Percentiles rank a stretch among this genome's conserved stretches.
Conservation (phyloP, 2,797 vertebrate species). For the Erpetoichthys calabaricus region DNA sequence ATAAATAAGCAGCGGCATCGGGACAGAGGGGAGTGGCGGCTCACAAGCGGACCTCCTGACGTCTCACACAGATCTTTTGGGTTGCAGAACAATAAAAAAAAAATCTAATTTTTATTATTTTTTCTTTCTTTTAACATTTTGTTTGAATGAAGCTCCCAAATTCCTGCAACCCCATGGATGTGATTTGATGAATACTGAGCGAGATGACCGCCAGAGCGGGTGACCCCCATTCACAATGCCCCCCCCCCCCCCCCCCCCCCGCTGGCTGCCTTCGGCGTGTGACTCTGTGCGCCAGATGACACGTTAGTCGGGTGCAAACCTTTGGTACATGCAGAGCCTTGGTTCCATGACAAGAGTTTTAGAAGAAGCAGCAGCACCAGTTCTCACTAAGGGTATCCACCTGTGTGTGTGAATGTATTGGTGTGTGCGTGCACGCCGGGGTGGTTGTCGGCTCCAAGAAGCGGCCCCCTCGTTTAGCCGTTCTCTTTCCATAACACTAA, state of each 20-base stretch:
- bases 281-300: constrained; percentile 61
- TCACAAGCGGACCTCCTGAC: too few relatives aligned
- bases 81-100: too few relatives aligned
- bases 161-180: background rate
- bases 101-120: too few relatives aligned
- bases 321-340: constrained; percentile 80
- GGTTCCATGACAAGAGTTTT: constrained; percentile 32
- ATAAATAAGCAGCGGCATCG: too few relatives aligned
- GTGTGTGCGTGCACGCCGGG: constrained; percentile 16
- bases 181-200: background rate
- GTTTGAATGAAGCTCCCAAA: too few relatives aligned
- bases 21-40: too few relatives aligned
- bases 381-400: constrained; percentile 4
- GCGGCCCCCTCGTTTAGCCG: constrained; percentile 44
- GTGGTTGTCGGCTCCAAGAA: constrained; percentile 19
- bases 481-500: constrained; percentile 96
- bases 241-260: too few relatives aligned
- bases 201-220: too few relatives aligned
- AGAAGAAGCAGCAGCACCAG: constrained; percentile 29
- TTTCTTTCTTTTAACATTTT: too few relatives aligned
- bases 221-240: too few relatives aligned
- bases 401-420: too few relatives aligned
- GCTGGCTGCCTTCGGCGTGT: constrained; percentile 5
- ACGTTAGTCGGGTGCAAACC: constrained; percentile 44
- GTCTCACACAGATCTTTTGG: too few relatives aligned